Evolutionary conservation across 1,140 invertebrate species (phyloP), one percentile per base, ranked within the genome.

Genomic region (Aleiodes sp.): DNA sequence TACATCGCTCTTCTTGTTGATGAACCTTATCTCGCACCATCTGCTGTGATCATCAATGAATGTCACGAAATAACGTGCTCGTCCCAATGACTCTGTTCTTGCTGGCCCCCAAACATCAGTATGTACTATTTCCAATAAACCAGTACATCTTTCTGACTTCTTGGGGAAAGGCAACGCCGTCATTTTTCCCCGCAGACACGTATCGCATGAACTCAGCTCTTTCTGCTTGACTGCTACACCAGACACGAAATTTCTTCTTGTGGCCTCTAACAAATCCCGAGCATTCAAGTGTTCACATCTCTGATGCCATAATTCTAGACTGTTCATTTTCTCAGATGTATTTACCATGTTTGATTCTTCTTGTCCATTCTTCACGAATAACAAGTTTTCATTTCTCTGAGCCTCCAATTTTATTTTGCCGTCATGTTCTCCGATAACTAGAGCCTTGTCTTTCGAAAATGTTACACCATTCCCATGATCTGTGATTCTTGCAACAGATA

Each of bases 171-270:
- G 71, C 46, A 70, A 65, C 21, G 70, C 35, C 2, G 61, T 24
- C 46, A 72, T 43, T 41, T 79, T 80, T 10, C 78, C 78, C 29
- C 68, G 37, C 0, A 70, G 43, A 68, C 78, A 80, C 8, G 4
- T n/a, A 12, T 73, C 70, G 69, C 77, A 80, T 26, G 56, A 7
- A 8, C n/a, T 46, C 4, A 7, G 35, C 0, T 33, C 66, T n/a
- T 65, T 14, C n/a, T 16, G 9, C 14, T 68, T 62, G 10, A 39
- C 2, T 19, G 2, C 29, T 16, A 62, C 33, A 16, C 60, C 33
- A n/a, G 37, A 10, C 2, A 14, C 35, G 9, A 64, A 8, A 2
- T 39, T 16, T 16, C 61, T 28, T 2, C 14, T 12, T 6, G 14
- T 10, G 14, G 14, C 39, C 12, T 29, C 21, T 6, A 14, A 59